phyloP scores from a whole-genome alignment of 2,888 invertebrate species.

The Ophion costatus region DNA sequence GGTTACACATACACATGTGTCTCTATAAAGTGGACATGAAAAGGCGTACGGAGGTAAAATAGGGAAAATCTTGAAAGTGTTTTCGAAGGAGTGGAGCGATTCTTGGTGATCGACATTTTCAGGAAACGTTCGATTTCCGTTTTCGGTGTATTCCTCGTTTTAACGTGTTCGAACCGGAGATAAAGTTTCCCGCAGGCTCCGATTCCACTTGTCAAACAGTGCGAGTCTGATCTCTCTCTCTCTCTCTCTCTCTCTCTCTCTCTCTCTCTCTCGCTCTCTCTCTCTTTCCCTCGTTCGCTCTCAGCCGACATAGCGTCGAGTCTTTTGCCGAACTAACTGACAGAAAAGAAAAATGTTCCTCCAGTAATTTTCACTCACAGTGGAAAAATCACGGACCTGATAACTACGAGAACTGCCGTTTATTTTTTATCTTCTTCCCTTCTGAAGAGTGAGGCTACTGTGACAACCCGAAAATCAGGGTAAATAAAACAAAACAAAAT shows the following conservation, averaged over 20 bases:
- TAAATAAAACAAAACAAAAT: no score
- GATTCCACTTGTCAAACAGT: constrained; percentile 54
- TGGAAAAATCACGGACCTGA: not conserved
- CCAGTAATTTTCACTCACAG: not conserved
- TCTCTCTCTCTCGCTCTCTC: not conserved
- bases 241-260: not conserved
- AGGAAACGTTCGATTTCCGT: constrained; percentile 57
- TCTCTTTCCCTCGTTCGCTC: not conserved
- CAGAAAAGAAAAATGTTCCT: not conserved
- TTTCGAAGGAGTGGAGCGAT: constrained; percentile 10
- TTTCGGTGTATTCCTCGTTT: constrained; percentile 43
- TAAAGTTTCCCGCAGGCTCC: constrained; percentile 48
- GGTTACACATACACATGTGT: not conserved
- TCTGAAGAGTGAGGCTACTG: not conserved
- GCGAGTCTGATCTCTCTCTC: constrained; percentile 24
- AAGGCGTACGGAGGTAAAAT: constrained; percentile 19
- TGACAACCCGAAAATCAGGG: no score
- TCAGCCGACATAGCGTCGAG: not conserved
- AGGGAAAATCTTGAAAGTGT: constrained; percentile 26
- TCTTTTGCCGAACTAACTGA: constrained; percentile 3
- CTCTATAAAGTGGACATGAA: constrained; percentile 8
- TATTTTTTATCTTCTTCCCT: not conserved
- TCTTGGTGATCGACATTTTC: constrained; percentile 44
- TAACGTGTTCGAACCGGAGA: constrained; percentile 47
- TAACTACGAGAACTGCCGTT: not conserved